A percentile compares a stretch with the other conserved stretches of the same genome.
phyloP scores from a whole-genome alignment of 2,113 vertebrate species.

The Actenoides hombroni region DNA sequence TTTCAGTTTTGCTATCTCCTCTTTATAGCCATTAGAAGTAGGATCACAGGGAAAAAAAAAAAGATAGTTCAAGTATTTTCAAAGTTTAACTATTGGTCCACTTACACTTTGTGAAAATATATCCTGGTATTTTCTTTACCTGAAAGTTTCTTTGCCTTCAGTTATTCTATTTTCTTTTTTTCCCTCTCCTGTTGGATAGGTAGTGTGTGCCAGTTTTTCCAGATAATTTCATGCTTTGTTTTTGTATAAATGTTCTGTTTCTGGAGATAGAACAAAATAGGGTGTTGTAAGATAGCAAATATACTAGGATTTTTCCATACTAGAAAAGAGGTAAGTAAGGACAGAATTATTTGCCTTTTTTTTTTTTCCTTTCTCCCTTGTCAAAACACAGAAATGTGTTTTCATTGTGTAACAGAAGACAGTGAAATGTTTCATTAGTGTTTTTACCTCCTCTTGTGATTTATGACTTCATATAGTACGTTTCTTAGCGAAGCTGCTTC shows the following conservation, averaged over 20 bases:
- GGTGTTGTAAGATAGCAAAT: neutral
- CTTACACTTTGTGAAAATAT: neutral
- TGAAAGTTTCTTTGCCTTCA: neutral
- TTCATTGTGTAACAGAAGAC: neutral
- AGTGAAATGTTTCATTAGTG: neutral
- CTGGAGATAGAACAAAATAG: neutral
- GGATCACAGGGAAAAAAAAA: no score
- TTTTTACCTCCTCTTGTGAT: neutral
- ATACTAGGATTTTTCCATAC: neutral
- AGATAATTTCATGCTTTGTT: neutral
- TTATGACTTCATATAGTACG: neutral
- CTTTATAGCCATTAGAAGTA: neutral
- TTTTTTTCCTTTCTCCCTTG: neutral
- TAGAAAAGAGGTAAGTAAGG: neutral
- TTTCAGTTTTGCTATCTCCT: neutral
- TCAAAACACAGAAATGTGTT: neutral
- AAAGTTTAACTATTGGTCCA: neutral
- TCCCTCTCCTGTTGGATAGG: neutral
- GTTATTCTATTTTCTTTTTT: neutral
- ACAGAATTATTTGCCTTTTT: neutral
- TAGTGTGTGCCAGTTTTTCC: neutral
- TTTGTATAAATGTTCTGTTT: neutral
- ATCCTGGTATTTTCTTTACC: neutral
- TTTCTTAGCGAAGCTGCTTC: neutral
- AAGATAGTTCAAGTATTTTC: neutral